A percentile compares a stretch with the other conserved stretches of the same genome.
phyloP scores from a whole-genome alignment of 2,797 vertebrate species.

The Hemitrygon akajei region DNA sequence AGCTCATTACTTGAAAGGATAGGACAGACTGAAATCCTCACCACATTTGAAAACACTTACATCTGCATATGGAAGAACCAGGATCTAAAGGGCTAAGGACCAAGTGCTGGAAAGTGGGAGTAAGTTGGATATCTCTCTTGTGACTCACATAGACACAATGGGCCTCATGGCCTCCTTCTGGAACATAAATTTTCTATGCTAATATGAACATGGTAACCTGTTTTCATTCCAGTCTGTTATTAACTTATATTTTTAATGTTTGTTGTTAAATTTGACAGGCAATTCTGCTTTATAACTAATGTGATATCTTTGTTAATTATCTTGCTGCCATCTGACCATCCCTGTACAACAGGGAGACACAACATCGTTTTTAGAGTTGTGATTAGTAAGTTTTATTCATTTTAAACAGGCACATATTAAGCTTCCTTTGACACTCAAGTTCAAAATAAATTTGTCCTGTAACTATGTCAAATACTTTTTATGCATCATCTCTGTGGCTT shows the following conservation, averaged over 20 bases:
- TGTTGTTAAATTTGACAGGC: neutral
- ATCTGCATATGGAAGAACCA: no score
- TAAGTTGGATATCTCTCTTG: no score
- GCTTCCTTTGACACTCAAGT: neutral
- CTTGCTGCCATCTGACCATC: neutral
- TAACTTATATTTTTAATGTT: neutral
- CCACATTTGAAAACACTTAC: no score
- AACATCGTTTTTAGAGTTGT: neutral
- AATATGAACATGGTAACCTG: neutral
- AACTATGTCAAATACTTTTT: neutral
- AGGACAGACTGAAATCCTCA: no score
- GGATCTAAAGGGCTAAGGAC: no score
- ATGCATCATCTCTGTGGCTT: neutral
- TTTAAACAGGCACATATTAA: neutral
- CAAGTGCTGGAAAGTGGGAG: no score
- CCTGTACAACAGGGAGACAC: neutral
- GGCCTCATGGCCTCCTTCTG: no score
- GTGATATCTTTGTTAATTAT: neutral
- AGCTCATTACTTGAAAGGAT: no score
- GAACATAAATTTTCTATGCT: neutral
- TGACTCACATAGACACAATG: no score
- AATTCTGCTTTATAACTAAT: neutral
- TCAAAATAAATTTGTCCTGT: neutral
- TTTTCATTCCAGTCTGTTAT: neutral
- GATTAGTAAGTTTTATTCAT: neutral